phyloP scores from a whole-genome alignment of 2,113 vertebrate species.

The Patagioenas fasciata region DNA sequence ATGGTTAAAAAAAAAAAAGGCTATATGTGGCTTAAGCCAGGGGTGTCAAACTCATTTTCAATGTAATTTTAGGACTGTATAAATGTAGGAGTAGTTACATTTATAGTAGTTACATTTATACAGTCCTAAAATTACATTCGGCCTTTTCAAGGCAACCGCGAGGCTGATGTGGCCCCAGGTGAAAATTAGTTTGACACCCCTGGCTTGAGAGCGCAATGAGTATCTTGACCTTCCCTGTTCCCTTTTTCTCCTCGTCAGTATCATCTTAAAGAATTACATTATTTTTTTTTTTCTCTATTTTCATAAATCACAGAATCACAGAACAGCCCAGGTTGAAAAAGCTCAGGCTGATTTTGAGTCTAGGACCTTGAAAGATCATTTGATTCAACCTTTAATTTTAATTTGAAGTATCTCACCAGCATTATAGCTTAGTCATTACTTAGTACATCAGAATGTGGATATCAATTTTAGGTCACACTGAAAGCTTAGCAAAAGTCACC shows the following conservation, averaged over 20 bases:
- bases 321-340: background rate
- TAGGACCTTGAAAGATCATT: background rate
- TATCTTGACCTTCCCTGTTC: background rate
- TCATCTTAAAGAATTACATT: background rate
- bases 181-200: no score
- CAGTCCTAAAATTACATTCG: no score
- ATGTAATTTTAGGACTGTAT: no score
- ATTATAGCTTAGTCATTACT: background rate
- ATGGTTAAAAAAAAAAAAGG: background rate
- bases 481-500: background rate
- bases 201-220: background rate
- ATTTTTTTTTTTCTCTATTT: background rate
- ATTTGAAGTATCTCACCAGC: background rate
- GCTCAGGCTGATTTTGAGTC: background rate
- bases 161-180: no score
- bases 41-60: no score
- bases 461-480: background rate
- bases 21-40: background rate
- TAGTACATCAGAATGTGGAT: background rate
- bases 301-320: background rate
- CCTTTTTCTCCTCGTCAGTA: background rate
- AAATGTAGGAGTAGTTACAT: no score
- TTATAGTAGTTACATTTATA: no score
- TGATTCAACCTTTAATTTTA: background rate
- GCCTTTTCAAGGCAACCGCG: no score